Conservation (phyloP, 23 tunicate species). For the Aplidium turbinatum region DNA sequence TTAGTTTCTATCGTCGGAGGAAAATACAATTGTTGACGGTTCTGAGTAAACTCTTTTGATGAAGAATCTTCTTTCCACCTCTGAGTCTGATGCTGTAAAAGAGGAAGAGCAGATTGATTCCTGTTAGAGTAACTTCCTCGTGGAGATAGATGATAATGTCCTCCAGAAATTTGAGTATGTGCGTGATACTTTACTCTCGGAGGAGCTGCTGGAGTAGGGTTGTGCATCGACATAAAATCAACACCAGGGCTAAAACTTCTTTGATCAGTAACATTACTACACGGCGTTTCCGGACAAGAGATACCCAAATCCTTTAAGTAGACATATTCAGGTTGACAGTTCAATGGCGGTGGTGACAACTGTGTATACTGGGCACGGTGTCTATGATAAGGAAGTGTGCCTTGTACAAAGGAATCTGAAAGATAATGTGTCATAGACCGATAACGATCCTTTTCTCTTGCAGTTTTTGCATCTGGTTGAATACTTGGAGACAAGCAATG, state of each 20-base stretch:
- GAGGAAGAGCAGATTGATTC: too few relatives aligned
- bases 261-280: background rate
- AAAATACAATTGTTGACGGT: too few relatives aligned
- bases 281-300: slow-evolving; percentile 29
- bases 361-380: too few relatives aligned
- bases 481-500: too few relatives aligned
- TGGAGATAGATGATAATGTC: slow-evolving; percentile 58
- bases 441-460: background rate
- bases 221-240: slow-evolving; percentile 1
- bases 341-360: background rate
- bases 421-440: background rate
- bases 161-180: slow-evolving; percentile 42
- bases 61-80: too few relatives aligned
- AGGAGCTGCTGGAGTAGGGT: slow-evolving; percentile 45
- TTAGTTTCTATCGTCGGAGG: too few relatives aligned
- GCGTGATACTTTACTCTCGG: slow-evolving; percentile 44
- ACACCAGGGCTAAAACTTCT: slow-evolving; percentile 20
- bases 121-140: slow-evolving; percentile 51
- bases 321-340: slow-evolving; percentile 43
- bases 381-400: too few relatives aligned
- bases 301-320: slow-evolving; percentile 39
- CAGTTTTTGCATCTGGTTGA: background rate
- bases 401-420: too few relatives aligned
- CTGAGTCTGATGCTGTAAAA: too few relatives aligned
- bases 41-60: too few relatives aligned